Evolutionary conservation across 2,113 vertebrate genomes (phyloP), one percentile per base, ranked within the genome.

Genomic region (Corapipo altera): DNA sequence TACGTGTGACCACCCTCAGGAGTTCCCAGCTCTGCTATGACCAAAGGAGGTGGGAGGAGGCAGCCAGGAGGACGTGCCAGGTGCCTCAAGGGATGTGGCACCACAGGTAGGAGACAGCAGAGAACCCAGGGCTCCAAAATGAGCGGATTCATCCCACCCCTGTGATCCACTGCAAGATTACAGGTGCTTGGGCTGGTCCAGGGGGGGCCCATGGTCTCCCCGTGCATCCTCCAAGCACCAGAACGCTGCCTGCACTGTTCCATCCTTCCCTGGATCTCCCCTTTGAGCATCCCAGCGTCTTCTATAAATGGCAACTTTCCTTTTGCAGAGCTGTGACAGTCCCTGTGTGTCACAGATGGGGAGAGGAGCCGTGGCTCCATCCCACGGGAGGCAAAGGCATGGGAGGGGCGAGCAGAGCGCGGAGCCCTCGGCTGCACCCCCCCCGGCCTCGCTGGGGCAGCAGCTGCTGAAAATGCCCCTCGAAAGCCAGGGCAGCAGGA

Each of bases 111-210:
- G 39, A 66, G 66, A 76, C 4, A 64, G 35, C 26, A 37, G 59
- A 85, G 61, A 51, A 26, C 55, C 32, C 59, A 33, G 67, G 37
- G 64, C 67, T 83, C 35, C 2, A 37, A 8, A 77, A 70, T 1
- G 15, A 1, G 10, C 66, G 64, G 55, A 37, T 8, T 35, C 67
- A 17, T 6, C 0, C 19, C 46, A 37, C 11, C 43, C 46, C n/a
- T 58, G 62, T 12, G 35, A 58, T 4, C 43, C n/a, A 5, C 2
- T 0, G 27, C 0, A 5, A 58, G 77, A 41, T 64, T 8, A 28
- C 6, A 27, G 80, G 23, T 30, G 54, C 79, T 39, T 3, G 1
- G n/a, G 32, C 27, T 57, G 72, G 55, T 55, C 44, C 49, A 30
- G 58, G 59, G 76, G 75, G 24, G 70, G 24, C 52, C 59, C 6